Conservation (phyloP, 2,888 invertebrate genomes). For the Apoda limacodes region DNA sequence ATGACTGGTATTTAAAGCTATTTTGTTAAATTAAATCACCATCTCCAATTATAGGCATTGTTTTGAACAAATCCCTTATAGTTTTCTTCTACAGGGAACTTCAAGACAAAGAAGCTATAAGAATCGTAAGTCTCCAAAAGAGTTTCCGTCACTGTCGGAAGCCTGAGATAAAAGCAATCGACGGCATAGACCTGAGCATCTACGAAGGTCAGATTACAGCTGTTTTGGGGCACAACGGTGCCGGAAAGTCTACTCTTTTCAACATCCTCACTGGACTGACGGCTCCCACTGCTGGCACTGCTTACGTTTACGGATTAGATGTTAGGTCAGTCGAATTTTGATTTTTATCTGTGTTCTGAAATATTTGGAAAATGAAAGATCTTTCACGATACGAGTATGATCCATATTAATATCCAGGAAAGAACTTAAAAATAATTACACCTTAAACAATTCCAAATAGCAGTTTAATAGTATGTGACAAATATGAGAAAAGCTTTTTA, state of each 20-base stretch:
- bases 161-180: conserved; percentile 78
- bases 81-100: conserved; percentile 73
- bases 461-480: too few relatives aligned
- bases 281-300: conserved; percentile 78
- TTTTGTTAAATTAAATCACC: too few relatives aligned
- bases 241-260: conserved; percentile 88
- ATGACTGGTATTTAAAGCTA: too few relatives aligned
- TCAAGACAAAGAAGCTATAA: conserved; percentile 79
- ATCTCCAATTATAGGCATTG: too few relatives aligned
- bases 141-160: conserved; percentile 77
- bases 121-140: conserved; percentile 79
- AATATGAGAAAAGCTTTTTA: too few relatives aligned
- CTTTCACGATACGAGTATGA: too few relatives aligned
- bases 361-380: too few relatives aligned
- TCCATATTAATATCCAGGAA: too few relatives aligned
- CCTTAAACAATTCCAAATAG: too few relatives aligned
- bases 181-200: conserved; percentile 83
- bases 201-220: conserved; percentile 90
- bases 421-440: too few relatives aligned
- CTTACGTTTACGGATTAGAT: conserved; percentile 81
- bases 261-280: conserved; percentile 88
- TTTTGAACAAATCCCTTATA: too few relatives aligned
- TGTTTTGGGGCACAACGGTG: conserved; percentile 87
- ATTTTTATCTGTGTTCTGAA: too few relatives aligned
- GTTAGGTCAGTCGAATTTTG: conserved; percentile 71